Evolutionary conservation across 1,140 invertebrate genomes (phyloP).

Genomic region (Vanessa atalanta): DNA sequence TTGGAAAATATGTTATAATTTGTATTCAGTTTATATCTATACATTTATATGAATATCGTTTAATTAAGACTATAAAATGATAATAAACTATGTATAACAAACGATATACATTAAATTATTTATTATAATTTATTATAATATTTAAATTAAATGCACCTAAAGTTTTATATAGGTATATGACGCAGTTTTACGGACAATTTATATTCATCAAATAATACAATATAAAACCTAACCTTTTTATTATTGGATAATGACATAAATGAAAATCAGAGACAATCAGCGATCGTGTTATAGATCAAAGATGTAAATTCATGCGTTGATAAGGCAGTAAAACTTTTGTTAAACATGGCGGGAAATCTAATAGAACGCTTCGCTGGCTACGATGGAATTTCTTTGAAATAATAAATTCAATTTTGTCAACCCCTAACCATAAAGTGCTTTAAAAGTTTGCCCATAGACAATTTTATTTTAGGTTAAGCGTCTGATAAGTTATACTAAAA

Average conservation of each 20-base stretch:
- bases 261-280: slow-evolving; percentile 5
- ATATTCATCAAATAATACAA: background rate
- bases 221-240: background rate
- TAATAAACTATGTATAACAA: too few species aligned
- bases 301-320: slow-evolving; percentile 2
- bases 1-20: slow-evolving; percentile 19
- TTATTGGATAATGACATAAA: slow-evolving; percentile 7
- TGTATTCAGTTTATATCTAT: background rate
- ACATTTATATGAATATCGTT: too few species aligned
- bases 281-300: slow-evolving; percentile 2
- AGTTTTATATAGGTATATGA: background rate
- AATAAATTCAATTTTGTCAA: slow-evolving; percentile 1
- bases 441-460: slow-evolving; percentile 13
- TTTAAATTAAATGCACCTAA: background rate
- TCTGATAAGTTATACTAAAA: too few species aligned
- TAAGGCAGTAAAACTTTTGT: slow-evolving; percentile 2
- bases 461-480: slow-evolving; percentile 18
- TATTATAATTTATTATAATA: too few species aligned
- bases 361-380: background rate
- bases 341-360: slow-evolving; percentile 7
- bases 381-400: background rate
- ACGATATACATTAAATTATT: too few species aligned
- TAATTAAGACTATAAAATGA: too few species aligned
- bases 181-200: background rate
- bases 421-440: background rate